Percentiles rank a stretch among this genome's conserved stretches.
These are phyloP conservation scores for Diprion similis DNA, from an alignment of 1,140 invertebrate genomes.

Conservation along the genomic window DNA sequence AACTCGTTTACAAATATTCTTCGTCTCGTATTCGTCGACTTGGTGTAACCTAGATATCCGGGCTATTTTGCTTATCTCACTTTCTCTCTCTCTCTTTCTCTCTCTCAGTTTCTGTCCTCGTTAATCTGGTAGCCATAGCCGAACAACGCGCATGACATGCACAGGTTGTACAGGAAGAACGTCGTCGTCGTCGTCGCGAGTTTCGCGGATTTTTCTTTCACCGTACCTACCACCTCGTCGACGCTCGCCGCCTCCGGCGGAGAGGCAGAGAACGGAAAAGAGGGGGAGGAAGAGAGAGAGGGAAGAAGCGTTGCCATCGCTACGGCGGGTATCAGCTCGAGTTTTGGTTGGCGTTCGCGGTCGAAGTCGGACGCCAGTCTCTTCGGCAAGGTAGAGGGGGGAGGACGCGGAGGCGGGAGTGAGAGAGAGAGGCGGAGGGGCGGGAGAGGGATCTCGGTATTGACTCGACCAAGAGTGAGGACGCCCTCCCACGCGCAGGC, in stretches of 20 bases:
- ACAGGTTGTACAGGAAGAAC: neutral
- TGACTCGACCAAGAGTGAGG: slow-evolving; percentile 36
- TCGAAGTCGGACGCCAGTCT: neutral
- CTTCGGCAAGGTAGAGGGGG: neutral
- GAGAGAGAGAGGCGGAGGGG: slow-evolving; percentile 15
- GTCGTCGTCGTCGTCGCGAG: slow-evolving; percentile 25
- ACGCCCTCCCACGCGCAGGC: slow-evolving; percentile 19
- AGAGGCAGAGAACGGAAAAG: slow-evolving; percentile 1
- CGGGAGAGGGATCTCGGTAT: slow-evolving; percentile 37
- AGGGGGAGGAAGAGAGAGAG: slow-evolving; percentile 27
- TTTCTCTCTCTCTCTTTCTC: too few relatives aligned
- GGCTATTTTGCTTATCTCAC: too few relatives aligned
- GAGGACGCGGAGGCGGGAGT: slow-evolving; percentile 30
- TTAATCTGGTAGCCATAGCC: too few relatives aligned
- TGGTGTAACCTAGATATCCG: too few relatives aligned
- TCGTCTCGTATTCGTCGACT: too few relatives aligned
- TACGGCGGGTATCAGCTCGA: slow-evolving; percentile 51
- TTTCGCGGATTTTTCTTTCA: slow-evolving; percentile 23
- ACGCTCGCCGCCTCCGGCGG: neutral
- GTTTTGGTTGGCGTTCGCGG: slow-evolving; percentile 43
- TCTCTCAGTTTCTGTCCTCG: too few relatives aligned
- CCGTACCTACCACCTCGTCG: slow-evolving; percentile 5
- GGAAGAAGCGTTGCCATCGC: slow-evolving; percentile 49
- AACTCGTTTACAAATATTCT: too few relatives aligned
- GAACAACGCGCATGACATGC: too few relatives aligned